Percentiles rank a stretch among this genome's conserved stretches.
phyloP scores from a whole-genome alignment of 2,113 vertebrate species.

The Oncorhynchus mykiss region DNA sequence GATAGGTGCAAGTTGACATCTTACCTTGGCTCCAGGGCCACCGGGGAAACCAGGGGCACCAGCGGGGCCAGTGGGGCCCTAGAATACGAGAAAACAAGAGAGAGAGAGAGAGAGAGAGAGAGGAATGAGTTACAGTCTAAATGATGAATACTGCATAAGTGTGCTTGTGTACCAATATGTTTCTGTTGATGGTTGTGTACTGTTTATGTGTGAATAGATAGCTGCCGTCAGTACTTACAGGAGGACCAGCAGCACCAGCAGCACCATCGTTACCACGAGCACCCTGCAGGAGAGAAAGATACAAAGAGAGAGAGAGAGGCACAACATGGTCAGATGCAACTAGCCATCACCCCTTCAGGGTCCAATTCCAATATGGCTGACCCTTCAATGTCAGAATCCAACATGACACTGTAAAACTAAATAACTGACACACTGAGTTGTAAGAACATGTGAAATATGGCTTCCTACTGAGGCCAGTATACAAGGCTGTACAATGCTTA shows the following conservation, averaged over 20 bases:
- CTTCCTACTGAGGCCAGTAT: neutral
- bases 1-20: constrained; percentile 7
- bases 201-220: neutral
- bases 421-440: too few species aligned
- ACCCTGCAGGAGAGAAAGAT: constrained; percentile 72
- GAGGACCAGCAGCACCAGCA: constrained; percentile 89
- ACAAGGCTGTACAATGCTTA: neutral
- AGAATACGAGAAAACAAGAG: constrained; percentile 34
- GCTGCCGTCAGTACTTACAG: constrained; percentile 76
- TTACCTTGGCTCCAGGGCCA: constrained; percentile 93
- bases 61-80: constrained; percentile 95
- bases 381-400: too few species aligned
- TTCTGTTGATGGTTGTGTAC: neutral
- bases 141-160: neutral
- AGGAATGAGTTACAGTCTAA: neutral
- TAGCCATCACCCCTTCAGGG: neutral
- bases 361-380: neutral
- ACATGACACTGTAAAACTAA: too few species aligned
- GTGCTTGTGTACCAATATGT: too few species aligned
- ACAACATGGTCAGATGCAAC: neutral
- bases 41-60: constrained; percentile 96
- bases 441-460: neutral
- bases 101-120: constrained; percentile 13
- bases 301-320: too few species aligned
- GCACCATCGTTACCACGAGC: constrained; percentile 96